Percentiles rank a stretch among this genome's conserved stretches.
These are phyloP conservation scores for Euphydryas editha DNA, from an alignment of 2,888 invertebrate genomes.

Conservation along the genomic window DNA sequence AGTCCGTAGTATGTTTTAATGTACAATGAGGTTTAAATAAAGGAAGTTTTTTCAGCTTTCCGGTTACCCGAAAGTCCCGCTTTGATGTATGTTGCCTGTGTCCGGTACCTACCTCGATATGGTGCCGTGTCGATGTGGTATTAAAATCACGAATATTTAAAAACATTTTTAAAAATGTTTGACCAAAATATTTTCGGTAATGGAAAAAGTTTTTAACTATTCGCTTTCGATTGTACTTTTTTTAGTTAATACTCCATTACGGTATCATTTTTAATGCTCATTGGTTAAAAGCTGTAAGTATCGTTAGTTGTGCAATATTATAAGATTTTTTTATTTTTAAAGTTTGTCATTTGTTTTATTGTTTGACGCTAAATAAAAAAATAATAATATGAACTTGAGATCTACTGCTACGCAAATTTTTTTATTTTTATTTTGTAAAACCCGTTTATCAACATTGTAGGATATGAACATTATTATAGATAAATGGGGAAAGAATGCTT, in stretches of 20 bases:
- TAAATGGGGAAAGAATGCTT: too few species aligned
- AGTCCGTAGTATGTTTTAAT: constrained; percentile 5
- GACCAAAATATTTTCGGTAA: not conserved
- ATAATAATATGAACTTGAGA: too few species aligned
- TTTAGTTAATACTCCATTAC: not conserved
- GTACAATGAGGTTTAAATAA: constrained; percentile 18
- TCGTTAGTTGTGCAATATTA: not conserved
- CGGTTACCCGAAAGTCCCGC: constrained; percentile 13
- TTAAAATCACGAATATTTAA: not conserved
- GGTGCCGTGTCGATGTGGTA: not conserved
- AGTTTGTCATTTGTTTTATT: too few species aligned
- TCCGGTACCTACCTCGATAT: constrained; percentile 12
- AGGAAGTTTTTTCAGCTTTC: constrained; percentile 16
- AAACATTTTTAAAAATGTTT: constrained; percentile 4
- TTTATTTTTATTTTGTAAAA: too few species aligned
- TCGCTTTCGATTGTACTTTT: not conserved
- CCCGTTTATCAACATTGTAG: too few species aligned
- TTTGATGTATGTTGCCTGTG: constrained; percentile 18
- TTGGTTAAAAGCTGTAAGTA: not conserved
- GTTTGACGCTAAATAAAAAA: too few species aligned
- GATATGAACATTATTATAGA: too few species aligned
- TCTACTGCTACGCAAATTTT: too few species aligned
- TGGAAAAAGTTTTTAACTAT: constrained; percentile 5
- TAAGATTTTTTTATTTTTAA: not conserved
- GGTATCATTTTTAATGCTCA: not conserved